Percentiles rank a stretch among this genome's conserved stretches.
These are phyloP conservation scores for Brassicogethes aeneus DNA, from an alignment of 2,888 invertebrate genomes.

Conservation along the genomic window DNA sequence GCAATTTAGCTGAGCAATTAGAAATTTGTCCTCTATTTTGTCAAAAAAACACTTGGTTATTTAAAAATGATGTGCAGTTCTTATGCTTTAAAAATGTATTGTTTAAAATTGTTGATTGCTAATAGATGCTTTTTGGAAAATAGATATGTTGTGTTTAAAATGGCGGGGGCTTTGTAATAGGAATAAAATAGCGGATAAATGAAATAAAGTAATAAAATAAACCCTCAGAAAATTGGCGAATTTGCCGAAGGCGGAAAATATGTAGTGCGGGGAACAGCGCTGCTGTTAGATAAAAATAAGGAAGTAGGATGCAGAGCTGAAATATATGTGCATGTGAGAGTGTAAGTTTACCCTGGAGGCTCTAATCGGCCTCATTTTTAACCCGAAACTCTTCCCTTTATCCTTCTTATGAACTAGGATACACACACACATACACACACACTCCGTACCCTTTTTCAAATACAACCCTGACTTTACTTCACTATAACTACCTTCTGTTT, in stretches of 20 bases:
- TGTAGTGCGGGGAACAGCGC: background rate
- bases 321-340: conserved; percentile 24
- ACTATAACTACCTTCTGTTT: no score
- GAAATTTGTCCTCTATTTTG: no score
- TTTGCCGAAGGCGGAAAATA: conserved; percentile 3
- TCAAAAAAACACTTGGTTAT: no score
- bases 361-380: conserved; percentile 32
- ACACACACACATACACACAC: conserved; percentile 8
- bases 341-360: conserved; percentile 28
- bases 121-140: no score
- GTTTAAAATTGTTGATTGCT: no score
- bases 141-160: no score
- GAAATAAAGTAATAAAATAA: conserved; percentile 1
- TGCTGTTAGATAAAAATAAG: conserved; percentile 14
- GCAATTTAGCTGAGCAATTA: no score
- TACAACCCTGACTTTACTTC: conserved; percentile 3
- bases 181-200: background rate
- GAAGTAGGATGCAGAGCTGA: conserved; percentile 17
- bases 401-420: conserved; percentile 25
- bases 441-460: conserved; percentile 4
- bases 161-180: no score
- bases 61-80: no score
- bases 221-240: conserved; percentile 1
- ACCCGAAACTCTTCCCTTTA: conserved; percentile 22
- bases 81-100: no score